phyloP scores from a whole-genome alignment of 1,140 invertebrate species.

The Caenorhabditis inopinata region DNA sequence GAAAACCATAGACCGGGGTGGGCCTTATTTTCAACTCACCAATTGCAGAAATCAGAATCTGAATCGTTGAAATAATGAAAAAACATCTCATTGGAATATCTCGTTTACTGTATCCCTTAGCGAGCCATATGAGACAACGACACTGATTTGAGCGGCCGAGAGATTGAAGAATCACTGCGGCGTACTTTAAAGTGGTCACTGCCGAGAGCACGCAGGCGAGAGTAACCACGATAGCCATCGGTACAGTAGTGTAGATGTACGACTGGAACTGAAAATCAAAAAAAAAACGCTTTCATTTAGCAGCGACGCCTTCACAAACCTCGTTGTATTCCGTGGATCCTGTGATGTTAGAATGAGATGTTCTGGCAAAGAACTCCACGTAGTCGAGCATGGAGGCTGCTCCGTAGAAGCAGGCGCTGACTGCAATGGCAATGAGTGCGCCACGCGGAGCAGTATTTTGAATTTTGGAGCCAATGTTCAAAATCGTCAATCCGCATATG shows the following conservation, averaged over 20 bases:
- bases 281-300: not conserved
- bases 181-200: not conserved
- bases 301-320: not conserved
- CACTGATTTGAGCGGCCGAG: not conserved
- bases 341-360: not conserved
- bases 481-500: slow-evolving; percentile 1
- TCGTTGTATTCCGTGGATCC: not conserved
- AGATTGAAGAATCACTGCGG: not conserved
- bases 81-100: slow-evolving; percentile 11
- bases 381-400: slow-evolving; percentile 5
- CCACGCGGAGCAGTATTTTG: slow-evolving; percentile 11
- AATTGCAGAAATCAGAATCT: not conserved
- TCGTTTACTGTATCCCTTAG: not conserved
- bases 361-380: slow-evolving; percentile 11
- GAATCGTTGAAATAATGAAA: not conserved
- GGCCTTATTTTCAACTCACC: not conserved
- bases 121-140: not conserved
- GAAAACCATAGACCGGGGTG: too few species aligned
- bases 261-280: not conserved
- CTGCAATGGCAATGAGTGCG: not conserved
- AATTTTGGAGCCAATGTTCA: slow-evolving; percentile 16
- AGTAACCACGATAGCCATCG: not conserved
- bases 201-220: not conserved
- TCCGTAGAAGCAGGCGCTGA: slow-evolving; percentile 1
- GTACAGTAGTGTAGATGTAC: not conserved